Evolutionary conservation across 2,797 vertebrate genomes (phyloP).

Genomic region (Chromobotia macracanthus): DNA sequence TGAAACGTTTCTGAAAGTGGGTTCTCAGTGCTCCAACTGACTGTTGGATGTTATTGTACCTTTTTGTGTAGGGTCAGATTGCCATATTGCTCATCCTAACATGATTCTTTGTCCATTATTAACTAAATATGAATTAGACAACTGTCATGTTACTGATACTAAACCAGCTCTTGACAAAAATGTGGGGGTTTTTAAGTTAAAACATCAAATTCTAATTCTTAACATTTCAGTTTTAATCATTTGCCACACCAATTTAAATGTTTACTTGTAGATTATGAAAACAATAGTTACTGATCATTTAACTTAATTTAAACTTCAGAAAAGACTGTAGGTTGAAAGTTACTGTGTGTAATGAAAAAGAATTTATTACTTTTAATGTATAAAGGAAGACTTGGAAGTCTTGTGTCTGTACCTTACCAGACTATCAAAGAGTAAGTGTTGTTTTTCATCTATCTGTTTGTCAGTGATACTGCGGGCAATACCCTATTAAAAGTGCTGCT

Average conservation of each 20-base stretch:
- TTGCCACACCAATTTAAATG: slow-evolving; percentile 3
- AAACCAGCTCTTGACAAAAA: background rate
- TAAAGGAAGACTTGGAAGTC: slow-evolving; percentile 31
- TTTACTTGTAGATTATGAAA: slow-evolving; percentile 28
- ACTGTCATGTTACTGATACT: slow-evolving; percentile 26
- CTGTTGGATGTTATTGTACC: background rate
- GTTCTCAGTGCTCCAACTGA: background rate
- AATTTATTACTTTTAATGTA: slow-evolving; percentile 24
- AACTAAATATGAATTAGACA: slow-evolving; percentile 1
- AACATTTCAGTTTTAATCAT: slow-evolving; percentile 6
- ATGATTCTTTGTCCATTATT: slow-evolving; percentile 1
- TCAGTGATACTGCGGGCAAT: slow-evolving; percentile 78
- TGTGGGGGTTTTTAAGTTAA: background rate
- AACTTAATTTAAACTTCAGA: slow-evolving; percentile 12
- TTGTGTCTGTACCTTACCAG: slow-evolving; percentile 2
- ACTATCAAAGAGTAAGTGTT: background rate
- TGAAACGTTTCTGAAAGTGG: background rate
- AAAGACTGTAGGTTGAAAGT: slow-evolving; percentile 37
- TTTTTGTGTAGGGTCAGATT: slow-evolving; percentile 14
- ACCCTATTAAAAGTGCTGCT: slow-evolving; percentile 72
- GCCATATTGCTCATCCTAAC: slow-evolving; percentile 1
- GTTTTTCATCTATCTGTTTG: slow-evolving; percentile 7
- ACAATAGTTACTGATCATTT: slow-evolving; percentile 34
- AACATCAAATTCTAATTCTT: background rate
- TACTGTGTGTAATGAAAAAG: slow-evolving; percentile 31